These are phyloP conservation scores for Xanthorhoe spadicearia DNA, from an alignment of 2,888 invertebrate species.

Conservation along the genomic window DNA sequence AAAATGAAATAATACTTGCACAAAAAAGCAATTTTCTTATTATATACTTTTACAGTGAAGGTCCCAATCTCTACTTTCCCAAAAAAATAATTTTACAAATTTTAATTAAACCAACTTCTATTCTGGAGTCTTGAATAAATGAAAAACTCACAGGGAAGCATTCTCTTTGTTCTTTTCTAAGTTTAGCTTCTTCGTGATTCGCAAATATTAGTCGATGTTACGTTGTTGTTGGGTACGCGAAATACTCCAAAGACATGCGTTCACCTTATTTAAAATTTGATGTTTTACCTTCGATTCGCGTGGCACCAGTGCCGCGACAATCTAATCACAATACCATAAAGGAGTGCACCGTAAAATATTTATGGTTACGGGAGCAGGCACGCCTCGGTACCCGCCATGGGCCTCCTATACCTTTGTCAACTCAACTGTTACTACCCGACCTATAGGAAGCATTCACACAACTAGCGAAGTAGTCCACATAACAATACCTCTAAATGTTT, in stretches of 20 bases:
- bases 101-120: conserved; percentile 6
- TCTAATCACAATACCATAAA: conserved; percentile 76
- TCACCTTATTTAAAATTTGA: conserved; percentile 69
- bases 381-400: conserved; percentile 66
- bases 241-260: conserved; percentile 53
- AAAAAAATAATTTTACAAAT: conserved; percentile 1
- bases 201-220: conserved; percentile 46
- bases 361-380: conserved; percentile 70
- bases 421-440: conserved; percentile 36
- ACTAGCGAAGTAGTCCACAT: conserved; percentile 17
- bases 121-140: conserved; percentile 4
- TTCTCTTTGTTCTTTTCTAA: conserved; percentile 25
- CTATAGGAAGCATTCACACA: conserved; percentile 15
- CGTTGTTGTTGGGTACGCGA: conserved; percentile 44
- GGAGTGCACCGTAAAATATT: conserved; percentile 78
- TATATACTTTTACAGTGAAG: conserved; percentile 2
- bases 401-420: conserved; percentile 55
- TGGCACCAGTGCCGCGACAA: conserved; percentile 65
- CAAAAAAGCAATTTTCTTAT: neutral
- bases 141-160: neutral
- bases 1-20: conserved; percentile 16
- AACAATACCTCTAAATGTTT: conserved; percentile 31
- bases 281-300: conserved; percentile 65
- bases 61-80: conserved; percentile 1
- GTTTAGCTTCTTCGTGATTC: conserved; percentile 39